Evolutionary conservation across 2,113 vertebrate genomes (phyloP).

Genomic region (Acrocephalus kingi): DNA sequence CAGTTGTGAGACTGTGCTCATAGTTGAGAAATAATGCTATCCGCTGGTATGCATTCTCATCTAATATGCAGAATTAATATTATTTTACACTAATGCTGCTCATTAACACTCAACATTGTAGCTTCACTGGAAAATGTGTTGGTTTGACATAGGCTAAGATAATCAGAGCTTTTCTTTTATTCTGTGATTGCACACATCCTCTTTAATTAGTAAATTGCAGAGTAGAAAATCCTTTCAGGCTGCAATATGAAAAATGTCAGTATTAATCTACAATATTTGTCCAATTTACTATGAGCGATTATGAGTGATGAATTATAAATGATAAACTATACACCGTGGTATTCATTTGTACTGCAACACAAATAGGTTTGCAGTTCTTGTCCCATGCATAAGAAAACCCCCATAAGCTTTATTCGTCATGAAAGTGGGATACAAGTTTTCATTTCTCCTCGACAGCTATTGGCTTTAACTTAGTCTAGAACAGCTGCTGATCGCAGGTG

Average conservation of each 20-base stretch:
- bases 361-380: background rate
- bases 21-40: background rate
- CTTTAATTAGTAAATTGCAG: conserved; percentile 52
- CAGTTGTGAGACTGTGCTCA: background rate
- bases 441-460: fast-evolving
- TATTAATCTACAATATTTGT: conserved; percentile 49
- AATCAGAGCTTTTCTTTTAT: conserved; percentile 37
- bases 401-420: background rate
- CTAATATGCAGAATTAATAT: background rate
- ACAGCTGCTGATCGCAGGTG: background rate
- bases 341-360: background rate
- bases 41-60: background rate
- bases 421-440: background rate
- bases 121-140: conserved; percentile 12
- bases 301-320: conserved; percentile 44
- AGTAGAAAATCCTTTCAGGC: conserved; percentile 31
- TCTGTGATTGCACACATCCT: conserved; percentile 35
- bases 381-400: background rate
- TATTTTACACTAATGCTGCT: background rate
- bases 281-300: conserved; percentile 14
- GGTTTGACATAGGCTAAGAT: background rate
- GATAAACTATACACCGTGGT: conserved; percentile 6
- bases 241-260: conserved; percentile 19
- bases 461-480: background rate
- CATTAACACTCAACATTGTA: background rate